A percentile compares a stretch with the other conserved stretches of the same genome.
Evolutionary conservation across 2,113 vertebrate genomes (phyloP).

Genomic region (Saiga tatarica): DNA sequence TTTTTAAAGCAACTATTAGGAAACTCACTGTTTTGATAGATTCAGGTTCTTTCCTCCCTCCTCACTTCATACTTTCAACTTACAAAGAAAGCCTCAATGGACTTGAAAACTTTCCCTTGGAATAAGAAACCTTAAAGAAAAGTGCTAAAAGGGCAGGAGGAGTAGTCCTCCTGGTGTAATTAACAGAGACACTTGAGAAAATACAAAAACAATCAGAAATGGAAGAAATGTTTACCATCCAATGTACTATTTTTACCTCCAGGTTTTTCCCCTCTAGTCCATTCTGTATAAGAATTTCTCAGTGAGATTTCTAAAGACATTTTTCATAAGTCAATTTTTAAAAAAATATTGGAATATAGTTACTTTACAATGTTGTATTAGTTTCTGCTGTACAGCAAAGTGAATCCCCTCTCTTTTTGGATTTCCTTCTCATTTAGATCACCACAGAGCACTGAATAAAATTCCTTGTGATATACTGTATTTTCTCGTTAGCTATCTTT

Average conservation of each 20-base stretch:
- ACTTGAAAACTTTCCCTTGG: background rate
- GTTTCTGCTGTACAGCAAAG: background rate
- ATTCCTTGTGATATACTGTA: background rate
- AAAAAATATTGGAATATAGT: background rate
- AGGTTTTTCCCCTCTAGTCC: background rate
- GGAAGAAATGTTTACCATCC: background rate
- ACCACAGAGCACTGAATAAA: background rate
- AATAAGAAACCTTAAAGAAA: background rate
- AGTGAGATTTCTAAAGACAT: background rate
- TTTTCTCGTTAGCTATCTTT: background rate
- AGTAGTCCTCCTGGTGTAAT: background rate
- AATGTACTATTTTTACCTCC: background rate
- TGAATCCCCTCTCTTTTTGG: background rate
- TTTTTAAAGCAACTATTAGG: background rate
- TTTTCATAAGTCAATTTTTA: background rate
- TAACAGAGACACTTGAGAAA: background rate
- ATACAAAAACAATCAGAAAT: background rate
- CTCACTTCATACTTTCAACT: background rate
- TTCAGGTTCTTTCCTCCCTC: background rate
- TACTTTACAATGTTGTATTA: background rate
- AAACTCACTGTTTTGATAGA: conserved; percentile 48
- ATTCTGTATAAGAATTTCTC: background rate
- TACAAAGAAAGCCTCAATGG: background rate
- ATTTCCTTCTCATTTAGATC: background rate
- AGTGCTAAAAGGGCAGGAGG: background rate